A percentile compares a stretch with the other conserved stretches of the same genome.
phyloP scores from a whole-genome alignment of 2,113 vertebrate species.

The Axis porcinus region DNA sequence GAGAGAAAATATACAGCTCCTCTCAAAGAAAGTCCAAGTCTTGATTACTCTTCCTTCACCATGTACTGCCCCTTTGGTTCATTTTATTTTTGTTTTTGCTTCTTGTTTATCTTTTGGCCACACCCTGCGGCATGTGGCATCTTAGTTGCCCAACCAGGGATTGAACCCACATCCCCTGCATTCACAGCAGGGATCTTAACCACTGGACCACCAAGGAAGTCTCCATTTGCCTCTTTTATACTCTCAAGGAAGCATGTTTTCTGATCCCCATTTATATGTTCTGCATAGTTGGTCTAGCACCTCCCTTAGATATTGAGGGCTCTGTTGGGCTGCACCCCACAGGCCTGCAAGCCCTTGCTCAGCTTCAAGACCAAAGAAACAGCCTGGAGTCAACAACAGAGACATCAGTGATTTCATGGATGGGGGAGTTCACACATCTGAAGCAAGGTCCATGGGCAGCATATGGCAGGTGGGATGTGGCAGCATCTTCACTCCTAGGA shows the following conservation, averaged over 20 bases:
- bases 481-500: not conserved
- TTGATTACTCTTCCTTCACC: not conserved
- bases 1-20: not conserved
- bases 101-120: not conserved
- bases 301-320: not conserved
- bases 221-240: not conserved
- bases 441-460: not conserved
- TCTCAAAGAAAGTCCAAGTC: not conserved
- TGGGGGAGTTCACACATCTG: not conserved
- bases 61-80: not conserved
- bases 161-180: not conserved
- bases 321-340: not conserved
- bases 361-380: not conserved
- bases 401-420: not conserved
- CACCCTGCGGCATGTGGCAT: fast-evolving
- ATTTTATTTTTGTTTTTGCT: not conserved
- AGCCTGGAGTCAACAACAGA: not conserved
- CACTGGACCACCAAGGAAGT: not conserved
- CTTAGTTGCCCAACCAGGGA: not conserved
- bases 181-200: not conserved
- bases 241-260: not conserved
- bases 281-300: not conserved
- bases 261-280: not conserved
- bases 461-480: fast-evolving
- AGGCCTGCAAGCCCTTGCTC: not conserved